A percentile compares a stretch with the other conserved stretches of the same genome.
These are phyloP conservation scores for Forbesichthys agassizii DNA, from an alignment of 2,113 vertebrate genomes.

Conservation along the genomic window DNA sequence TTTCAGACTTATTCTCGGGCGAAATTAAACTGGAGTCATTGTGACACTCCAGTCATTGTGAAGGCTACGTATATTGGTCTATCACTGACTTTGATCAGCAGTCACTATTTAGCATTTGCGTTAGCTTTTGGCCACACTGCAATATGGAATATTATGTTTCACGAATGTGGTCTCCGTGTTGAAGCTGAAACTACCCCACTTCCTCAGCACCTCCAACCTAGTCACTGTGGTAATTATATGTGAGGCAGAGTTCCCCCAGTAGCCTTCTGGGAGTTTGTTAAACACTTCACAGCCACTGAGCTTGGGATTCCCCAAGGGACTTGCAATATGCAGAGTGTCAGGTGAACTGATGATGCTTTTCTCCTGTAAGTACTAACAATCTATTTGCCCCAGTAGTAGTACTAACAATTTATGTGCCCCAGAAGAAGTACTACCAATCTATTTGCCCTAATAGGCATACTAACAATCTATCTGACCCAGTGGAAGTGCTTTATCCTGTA, in stretches of 20 bases:
- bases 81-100: neutral
- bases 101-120: neutral
- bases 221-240: slow-evolving; percentile 35
- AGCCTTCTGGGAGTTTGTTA: slow-evolving; percentile 28
- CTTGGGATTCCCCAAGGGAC: slow-evolving; percentile 30
- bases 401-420: too few relatives aligned
- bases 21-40: too few relatives aligned
- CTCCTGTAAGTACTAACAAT: too few relatives aligned
- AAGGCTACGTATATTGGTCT: neutral
- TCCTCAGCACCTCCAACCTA: slow-evolving; percentile 1
- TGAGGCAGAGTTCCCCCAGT: slow-evolving; percentile 29
- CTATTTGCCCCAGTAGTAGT: too few relatives aligned
- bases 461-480: too few relatives aligned
- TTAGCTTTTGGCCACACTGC: neutral
- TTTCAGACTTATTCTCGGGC: too few relatives aligned
- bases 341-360: slow-evolving; percentile 4
- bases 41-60: too few relatives aligned
- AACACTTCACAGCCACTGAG: slow-evolving; percentile 40
- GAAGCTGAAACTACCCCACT: slow-evolving; percentile 4
- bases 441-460: too few relatives aligned
- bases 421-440: too few relatives aligned
- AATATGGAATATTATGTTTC: neutral
- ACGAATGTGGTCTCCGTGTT: neutral
- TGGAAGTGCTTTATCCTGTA: too few relatives aligned
- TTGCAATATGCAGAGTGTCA: slow-evolving; percentile 23